phyloP scores from a whole-genome alignment of 2,888 invertebrate species.

The Leptinotarsa haldemani region DNA sequence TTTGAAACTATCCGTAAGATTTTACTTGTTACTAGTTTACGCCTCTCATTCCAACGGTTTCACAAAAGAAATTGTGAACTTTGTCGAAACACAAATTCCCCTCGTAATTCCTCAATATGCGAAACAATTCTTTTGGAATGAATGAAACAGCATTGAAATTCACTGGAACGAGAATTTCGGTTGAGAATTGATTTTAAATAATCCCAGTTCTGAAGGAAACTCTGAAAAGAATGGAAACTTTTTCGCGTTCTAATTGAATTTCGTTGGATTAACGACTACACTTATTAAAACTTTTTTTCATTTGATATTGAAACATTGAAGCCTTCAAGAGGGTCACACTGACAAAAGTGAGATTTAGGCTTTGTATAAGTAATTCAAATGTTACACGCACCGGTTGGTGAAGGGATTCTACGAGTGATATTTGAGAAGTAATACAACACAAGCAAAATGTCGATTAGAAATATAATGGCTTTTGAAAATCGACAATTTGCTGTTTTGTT shows the following conservation, averaged over 20 bases:
- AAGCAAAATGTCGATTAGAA: not conserved
- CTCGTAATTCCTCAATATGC: not conserved
- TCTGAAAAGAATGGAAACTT: constrained; percentile 38
- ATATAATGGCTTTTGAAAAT: too few species aligned
- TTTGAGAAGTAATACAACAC: not conserved
- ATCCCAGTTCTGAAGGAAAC: not conserved
- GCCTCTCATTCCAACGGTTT: too few species aligned
- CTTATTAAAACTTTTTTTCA: constrained; percentile 42
- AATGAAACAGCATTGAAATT: not conserved
- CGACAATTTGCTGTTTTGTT: too few species aligned
- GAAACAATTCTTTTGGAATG: not conserved
- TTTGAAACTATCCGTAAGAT: too few species aligned
- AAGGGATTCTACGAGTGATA: not conserved
- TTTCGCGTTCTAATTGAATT: constrained; percentile 41
- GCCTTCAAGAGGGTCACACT: constrained; percentile 14
- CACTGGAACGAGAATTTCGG: constrained; percentile 6
- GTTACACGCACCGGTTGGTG: not conserved
- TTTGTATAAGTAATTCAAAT: constrained; percentile 1
- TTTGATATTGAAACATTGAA: constrained; percentile 32
- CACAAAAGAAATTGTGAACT: too few species aligned
- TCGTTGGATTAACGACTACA: constrained; percentile 42
- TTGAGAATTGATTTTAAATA: constrained; percentile 8
- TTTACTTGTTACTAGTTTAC: too few species aligned
- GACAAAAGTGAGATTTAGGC: not conserved
- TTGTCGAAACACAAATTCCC: not conserved